These are phyloP conservation scores for Propithecus coquereli DNA, from an alignment of 2,113 vertebrate species.

Conservation along the genomic window DNA sequence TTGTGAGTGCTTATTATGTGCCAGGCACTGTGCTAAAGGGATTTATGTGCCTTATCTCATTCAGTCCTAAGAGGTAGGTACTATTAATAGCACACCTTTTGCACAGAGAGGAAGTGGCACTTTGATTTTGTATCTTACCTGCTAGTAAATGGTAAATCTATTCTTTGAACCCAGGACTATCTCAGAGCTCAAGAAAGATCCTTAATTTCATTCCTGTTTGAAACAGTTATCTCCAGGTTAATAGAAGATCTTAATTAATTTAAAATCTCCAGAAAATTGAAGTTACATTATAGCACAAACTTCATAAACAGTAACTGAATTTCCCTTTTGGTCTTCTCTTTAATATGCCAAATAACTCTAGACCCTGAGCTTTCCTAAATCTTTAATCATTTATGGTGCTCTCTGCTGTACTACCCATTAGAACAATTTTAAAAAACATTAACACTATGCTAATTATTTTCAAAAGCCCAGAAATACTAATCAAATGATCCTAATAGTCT, in stretches of 20 bases:
- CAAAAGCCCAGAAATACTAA: constrained; percentile 69
- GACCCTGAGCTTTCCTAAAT: constrained; percentile 40
- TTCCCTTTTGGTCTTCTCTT: constrained; percentile 45
- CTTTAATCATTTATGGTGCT: constrained; percentile 62
- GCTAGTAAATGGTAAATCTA: background rate
- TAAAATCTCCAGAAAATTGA: constrained; percentile 44
- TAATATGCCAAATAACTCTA: constrained; percentile 57
- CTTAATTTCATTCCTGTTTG: background rate
- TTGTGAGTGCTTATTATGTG: background rate
- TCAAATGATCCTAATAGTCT: constrained; percentile 68
- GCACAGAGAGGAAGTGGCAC: background rate
- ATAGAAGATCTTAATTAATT: constrained; percentile 23
- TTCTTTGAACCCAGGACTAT: background rate
- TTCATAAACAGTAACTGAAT: constrained; percentile 29
- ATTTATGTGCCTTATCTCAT: background rate
- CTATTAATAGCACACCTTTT: background rate
- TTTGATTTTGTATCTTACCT: background rate
- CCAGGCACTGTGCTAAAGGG: background rate
- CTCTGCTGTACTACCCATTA: constrained; percentile 65
- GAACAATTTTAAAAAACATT: constrained; percentile 70
- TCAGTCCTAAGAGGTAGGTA: background rate
- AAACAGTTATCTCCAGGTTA: constrained; percentile 20
- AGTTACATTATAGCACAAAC: constrained; percentile 19
- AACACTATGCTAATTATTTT: constrained; percentile 70
- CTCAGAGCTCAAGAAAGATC: constrained; percentile 29